Base-by-base conservation (phyloP, 2,888 invertebrate species). In the Esperia sulphurella region DNA sequence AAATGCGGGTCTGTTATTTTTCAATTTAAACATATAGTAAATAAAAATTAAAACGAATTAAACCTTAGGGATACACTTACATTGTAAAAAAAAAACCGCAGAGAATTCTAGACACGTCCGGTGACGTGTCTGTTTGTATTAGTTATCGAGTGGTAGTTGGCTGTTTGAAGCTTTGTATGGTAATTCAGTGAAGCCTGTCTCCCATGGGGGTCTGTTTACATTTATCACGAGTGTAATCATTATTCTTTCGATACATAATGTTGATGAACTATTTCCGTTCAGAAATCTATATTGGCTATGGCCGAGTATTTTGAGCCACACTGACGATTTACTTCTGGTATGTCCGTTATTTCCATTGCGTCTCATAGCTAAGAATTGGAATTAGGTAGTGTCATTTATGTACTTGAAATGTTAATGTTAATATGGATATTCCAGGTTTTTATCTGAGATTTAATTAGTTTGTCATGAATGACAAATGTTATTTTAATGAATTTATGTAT, bases 91-190 rank as follows among this genome's bases (percentile, higher is more conserved):
- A 35, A n/a, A 9, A n/a, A n/a, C 43, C 40, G 46, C 46, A n/a
- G 10, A 43, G 44, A 46, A 49, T 45, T 43, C 41, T 35, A 35
- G 41, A 30, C 48, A 52, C 51, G 51, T 51, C 42, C 33, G 21
- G 9, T 29, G 9, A 33, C 44, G 39, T 41, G 49, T 37, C 43
- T 47, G 43, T 30, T 21, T 42, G 43, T 14, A 43, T 51, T 41
- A 45, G 45, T 45, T 43, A 39, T 48, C 45, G 29, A 38, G 43
- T 31, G 43, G 45, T 43, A 48, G 41, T 30, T 41, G 37, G 14
- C 46, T 35, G 30, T 8, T 33, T 33, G 41, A 47, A 52, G 52
- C 59, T 58, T 63, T 64, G 63, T 62, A 59, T 62, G 60, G 46
- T 55, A 61, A 61, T 64, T 51, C 39, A 29, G 28, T 35, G 43